Evolutionary conservation across 2,888 invertebrate species (phyloP).

Genomic region (Drosophila algonquin): DNA sequence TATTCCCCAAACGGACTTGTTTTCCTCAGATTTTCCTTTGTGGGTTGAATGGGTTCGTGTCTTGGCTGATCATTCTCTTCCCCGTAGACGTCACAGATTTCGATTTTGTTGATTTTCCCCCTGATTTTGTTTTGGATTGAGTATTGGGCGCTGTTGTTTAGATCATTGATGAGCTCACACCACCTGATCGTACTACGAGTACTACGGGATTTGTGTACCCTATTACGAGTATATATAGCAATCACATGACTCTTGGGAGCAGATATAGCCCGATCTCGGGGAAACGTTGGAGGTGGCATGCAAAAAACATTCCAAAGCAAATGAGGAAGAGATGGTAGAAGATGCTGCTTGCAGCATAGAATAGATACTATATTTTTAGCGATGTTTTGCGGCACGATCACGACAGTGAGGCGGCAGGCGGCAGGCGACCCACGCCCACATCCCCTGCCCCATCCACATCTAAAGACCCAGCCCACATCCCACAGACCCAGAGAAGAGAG

Average conservation of each 20-base stretch:
- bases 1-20: neutral
- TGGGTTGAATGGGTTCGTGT: constrained; percentile 18
- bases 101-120: constrained; percentile 16
- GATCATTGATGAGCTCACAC: constrained; percentile 51
- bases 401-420: constrained; percentile 44
- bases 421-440: constrained; percentile 40
- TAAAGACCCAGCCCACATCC: constrained; percentile 3
- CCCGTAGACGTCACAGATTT: constrained; percentile 35
- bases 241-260: constrained; percentile 31
- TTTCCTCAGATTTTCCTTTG: neutral
- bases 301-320: neutral
- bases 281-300: neutral
- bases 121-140: constrained; percentile 24
- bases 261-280: neutral
- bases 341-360: constrained; percentile 32
- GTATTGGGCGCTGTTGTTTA: constrained; percentile 30
- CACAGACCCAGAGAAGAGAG: constrained; percentile 1
- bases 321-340: constrained; percentile 19
- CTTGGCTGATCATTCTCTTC: constrained; percentile 15
- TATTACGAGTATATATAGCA: constrained; percentile 16
- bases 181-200: constrained; percentile 24
- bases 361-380: constrained; percentile 55
- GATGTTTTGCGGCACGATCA: constrained; percentile 55
- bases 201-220: constrained; percentile 26
- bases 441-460: constrained; percentile 13